Conservation (phyloP, 1,140 invertebrate genomes). For the Papilio dardanus region DNA sequence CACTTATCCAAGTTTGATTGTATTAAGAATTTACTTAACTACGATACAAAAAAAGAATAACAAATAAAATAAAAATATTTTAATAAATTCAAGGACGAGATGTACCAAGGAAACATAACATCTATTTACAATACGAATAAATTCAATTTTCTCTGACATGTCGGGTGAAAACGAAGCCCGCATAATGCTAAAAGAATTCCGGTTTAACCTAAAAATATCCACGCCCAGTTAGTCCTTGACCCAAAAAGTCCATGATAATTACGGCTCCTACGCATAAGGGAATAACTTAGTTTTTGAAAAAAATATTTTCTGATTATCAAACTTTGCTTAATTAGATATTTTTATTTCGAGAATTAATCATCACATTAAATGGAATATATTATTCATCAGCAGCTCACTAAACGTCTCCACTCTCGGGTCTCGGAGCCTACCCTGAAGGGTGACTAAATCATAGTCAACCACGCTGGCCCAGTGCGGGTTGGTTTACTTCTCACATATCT, state of each 20-base stretch:
- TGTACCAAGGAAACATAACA: not conserved
- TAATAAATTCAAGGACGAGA: not conserved
- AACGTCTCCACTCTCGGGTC: not conserved
- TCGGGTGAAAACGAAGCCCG: conserved; percentile 6
- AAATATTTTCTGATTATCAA: not conserved
- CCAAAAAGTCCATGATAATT: conserved; percentile 10
- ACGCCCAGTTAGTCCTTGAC: not conserved
- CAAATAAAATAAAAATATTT: not conserved
- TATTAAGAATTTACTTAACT: no score
- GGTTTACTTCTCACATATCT: no score
- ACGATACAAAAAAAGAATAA: not conserved
- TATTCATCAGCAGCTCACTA: not conserved
- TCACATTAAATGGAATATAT: not conserved
- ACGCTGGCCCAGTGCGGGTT: no score
- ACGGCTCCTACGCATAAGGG: not conserved
- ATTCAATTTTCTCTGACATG: conserved; percentile 6
- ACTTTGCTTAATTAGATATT: not conserved
- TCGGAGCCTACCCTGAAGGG: no score
- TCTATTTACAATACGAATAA: not conserved
- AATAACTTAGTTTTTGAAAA: not conserved
- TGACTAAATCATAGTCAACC: no score
- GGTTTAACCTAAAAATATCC: conserved; percentile 19
- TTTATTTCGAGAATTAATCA: not conserved
- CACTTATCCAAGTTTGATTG: no score
- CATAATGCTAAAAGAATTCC: conserved; percentile 24